Evolutionary conservation across 2,113 vertebrate genomes (phyloP).

Genomic region (Crocuta crocuta): DNA sequence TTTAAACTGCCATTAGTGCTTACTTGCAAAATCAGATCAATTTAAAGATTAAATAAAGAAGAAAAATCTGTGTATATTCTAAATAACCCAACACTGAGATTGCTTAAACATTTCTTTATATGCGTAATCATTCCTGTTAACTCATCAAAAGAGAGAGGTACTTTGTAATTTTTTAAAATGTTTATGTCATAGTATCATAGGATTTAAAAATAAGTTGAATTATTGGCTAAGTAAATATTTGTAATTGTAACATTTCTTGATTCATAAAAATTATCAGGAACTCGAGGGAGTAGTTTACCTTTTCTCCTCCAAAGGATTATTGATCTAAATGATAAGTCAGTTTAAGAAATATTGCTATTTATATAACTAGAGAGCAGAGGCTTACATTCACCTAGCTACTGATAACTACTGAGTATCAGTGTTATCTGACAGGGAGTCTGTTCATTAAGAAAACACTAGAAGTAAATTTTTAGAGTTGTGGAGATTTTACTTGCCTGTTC

Average conservation of each 20-base stretch:
- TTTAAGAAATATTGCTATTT: constrained; percentile 19
- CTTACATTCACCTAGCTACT: neutral
- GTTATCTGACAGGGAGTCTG: neutral
- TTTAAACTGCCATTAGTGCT: constrained; percentile 4
- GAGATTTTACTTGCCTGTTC: neutral
- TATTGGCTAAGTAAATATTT: neutral
- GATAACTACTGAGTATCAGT: neutral
- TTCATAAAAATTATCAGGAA: constrained; percentile 9
- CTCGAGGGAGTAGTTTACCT: neutral
- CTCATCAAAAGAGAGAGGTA: neutral
- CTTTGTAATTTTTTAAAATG: neutral
- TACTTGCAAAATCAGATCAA: neutral
- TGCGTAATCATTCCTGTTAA: neutral
- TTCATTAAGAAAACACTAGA: neutral
- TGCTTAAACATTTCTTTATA: neutral
- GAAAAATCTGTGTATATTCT: neutral
- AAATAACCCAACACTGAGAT: neutral
- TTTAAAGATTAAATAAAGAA: constrained; percentile 52
- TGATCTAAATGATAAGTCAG: neutral
- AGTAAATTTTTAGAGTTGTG: neutral
- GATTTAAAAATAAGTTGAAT: neutral
- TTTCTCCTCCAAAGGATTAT: neutral
- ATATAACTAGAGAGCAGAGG: neutral
- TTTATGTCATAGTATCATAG: neutral
- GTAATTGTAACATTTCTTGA: neutral